A percentile compares a stretch with the other conserved stretches of the same genome.
Evolutionary conservation across 2,113 vertebrate genomes (phyloP).

Genomic region (Python bivittatus): DNA sequence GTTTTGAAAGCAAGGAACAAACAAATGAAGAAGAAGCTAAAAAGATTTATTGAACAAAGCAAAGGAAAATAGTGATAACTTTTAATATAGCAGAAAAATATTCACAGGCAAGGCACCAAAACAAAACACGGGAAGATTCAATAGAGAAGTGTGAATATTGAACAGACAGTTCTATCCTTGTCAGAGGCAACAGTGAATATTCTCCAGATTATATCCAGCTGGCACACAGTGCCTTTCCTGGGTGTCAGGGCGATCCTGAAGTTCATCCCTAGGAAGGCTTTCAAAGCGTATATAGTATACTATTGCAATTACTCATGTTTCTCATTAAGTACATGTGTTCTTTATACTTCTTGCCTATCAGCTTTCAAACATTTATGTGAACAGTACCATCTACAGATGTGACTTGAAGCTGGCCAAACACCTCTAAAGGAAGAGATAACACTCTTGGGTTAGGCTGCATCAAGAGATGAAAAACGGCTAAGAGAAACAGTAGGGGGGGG

Average conservation of each 20-base stretch:
- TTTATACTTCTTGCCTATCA: background rate
- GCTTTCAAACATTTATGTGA: background rate
- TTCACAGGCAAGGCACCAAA: background rate
- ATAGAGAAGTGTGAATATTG: background rate
- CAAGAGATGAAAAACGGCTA: background rate
- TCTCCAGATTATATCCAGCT: background rate
- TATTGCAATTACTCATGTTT: background rate
- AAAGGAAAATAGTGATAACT: background rate
- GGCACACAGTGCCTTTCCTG: background rate
- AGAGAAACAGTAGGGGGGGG: background rate
- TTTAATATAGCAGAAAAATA: background rate
- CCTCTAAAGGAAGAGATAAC: background rate
- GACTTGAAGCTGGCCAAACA: background rate
- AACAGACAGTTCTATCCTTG: background rate
- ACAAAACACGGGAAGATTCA: background rate
- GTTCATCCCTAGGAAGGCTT: background rate
- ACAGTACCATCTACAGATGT: background rate
- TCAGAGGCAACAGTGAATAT: background rate
- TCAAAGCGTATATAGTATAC: background rate
- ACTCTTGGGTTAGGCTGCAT: background rate
- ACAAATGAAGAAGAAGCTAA: background rate
- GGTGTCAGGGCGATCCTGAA: background rate
- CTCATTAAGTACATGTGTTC: background rate
- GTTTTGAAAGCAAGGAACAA: background rate
- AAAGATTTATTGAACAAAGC: background rate